A percentile compares a stretch with the other conserved stretches of the same genome.
Evolutionary conservation across 1,140 invertebrate species (phyloP).

Genomic region (Brachionus rotundiformis): DNA sequence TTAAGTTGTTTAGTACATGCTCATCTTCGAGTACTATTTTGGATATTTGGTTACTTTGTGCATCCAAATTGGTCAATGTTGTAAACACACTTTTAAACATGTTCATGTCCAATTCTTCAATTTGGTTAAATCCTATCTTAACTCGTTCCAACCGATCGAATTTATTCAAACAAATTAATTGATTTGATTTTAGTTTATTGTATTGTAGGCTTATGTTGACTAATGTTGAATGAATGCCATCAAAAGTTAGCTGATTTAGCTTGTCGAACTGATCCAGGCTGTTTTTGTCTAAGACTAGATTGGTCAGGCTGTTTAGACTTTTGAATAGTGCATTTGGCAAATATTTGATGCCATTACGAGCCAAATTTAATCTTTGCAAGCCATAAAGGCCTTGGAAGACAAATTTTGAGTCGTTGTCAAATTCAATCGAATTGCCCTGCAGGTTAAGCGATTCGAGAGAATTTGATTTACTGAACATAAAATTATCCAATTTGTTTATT

Average conservation of each 20-base stretch:
- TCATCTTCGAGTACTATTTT: conserved; percentile 4
- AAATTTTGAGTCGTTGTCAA: neutral
- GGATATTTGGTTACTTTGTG: conserved; percentile 8
- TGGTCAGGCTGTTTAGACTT: neutral
- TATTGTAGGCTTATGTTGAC: conserved; percentile 32
- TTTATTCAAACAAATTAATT: neutral
- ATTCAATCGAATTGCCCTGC: conserved; percentile 38
- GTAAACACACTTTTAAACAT: neutral
- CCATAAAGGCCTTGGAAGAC: neutral
- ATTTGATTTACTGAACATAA: neutral
- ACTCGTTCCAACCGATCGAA: neutral
- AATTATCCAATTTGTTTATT: neutral
- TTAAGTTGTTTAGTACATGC: neutral
- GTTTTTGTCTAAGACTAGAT: conserved; percentile 39
- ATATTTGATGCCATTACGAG: conserved; percentile 33
- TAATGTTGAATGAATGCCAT: neutral
- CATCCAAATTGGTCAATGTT: neutral
- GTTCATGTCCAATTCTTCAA: neutral
- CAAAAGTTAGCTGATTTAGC: conserved; percentile 23
- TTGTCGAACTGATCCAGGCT: conserved; percentile 27
- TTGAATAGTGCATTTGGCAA: conserved; percentile 10
- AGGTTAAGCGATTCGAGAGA: neutral
- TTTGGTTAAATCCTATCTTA: conserved; percentile 19
- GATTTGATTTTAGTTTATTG: neutral
- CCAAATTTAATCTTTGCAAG: neutral